Base-by-base conservation (phyloP, 2,888 invertebrate species). In the Mesoligia furuncula region DNA sequence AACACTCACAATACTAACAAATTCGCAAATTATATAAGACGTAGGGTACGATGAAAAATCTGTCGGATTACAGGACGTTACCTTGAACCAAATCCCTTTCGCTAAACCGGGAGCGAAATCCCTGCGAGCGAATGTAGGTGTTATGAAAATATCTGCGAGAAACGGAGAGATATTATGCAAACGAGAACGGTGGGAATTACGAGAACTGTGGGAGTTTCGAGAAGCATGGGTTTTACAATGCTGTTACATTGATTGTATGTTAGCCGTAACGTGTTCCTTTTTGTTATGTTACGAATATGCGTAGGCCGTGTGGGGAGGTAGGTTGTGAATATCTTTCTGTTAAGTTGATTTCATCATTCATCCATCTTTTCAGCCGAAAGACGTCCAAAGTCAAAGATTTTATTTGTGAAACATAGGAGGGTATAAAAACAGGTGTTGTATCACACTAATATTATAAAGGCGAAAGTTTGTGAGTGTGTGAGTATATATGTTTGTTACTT, bases 71-170 rank as follows among this genome's bases (percentile, higher is more conserved):
- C 73, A 72, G 39, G 61, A 72, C 54, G 31, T 61, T 65, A 57
- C 76, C 72, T 84, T 72, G 81, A 84, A 76, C 65, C 36, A 74
- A 83, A 82, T 83, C 74, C 79, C 36, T 83, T 83, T 69, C 45
- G 54, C 64, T 48, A 73, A 76, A 24, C 48, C 59, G 31, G 20
- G 42, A 24, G 48, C 24, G 15, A 64, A 81, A 84, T 69, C 71
- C 62, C 51, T 59, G 42, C 76, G 59, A 80, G 45, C 54, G 62
- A 80, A 27, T 8, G 68, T n/a, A 64, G 45, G 24, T 57, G 61
- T 39, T 61, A 73, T 70, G 73, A 73, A 75, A 73, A 83, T 80
- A 80, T 73, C 59, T 57, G 31, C 31, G 57, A 31, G 67, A 71
- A 75, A 57, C 61, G 54, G 75, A 54, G 45, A 59, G 57, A 84